Percentiles rank a stretch among this genome's conserved stretches.
phyloP scores from a whole-genome alignment of 2,888 invertebrate genomes.

The Hecatera dysodea region DNA sequence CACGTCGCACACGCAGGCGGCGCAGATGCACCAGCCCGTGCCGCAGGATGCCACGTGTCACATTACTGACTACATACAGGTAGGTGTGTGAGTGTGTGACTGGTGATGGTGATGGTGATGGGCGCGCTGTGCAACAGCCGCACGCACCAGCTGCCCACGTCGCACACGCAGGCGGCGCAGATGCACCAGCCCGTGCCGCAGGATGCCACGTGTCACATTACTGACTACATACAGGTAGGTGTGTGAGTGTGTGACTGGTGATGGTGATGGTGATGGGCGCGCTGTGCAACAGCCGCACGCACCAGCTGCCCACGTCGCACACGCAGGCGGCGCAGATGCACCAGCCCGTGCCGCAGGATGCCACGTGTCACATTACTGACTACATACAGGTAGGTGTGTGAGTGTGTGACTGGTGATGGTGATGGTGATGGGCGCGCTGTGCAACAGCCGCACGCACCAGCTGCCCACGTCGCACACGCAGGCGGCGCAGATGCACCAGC shows the following conservation, averaged over 20 bases:
- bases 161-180: constrained; percentile 92
- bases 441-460: constrained; percentile 92
- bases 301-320: constrained; percentile 85
- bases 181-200: constrained; percentile 97
- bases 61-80: constrained; percentile 17
- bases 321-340: background rate
- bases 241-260: background rate
- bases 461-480: constrained; percentile 77
- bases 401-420: constrained; percentile 75
- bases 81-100: constrained; percentile 95
- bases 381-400: background rate
- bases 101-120: constrained; percentile 96
- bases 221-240: background rate
- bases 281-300: constrained; percentile 94
- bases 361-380: constrained; percentile 3
- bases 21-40: constrained; percentile 83
- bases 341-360: background rate
- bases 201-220: constrained; percentile 89
- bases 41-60: constrained; percentile 97
- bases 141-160: constrained; percentile 82
- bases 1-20: constrained; percentile 5
- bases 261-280: constrained; percentile 91
- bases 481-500: constrained; percentile 94
- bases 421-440: constrained; percentile 98
- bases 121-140: constrained; percentile 97